Evolutionary conservation across 2,797 vertebrate genomes (phyloP).

Genomic region (Nyctibius grandis): DNA sequence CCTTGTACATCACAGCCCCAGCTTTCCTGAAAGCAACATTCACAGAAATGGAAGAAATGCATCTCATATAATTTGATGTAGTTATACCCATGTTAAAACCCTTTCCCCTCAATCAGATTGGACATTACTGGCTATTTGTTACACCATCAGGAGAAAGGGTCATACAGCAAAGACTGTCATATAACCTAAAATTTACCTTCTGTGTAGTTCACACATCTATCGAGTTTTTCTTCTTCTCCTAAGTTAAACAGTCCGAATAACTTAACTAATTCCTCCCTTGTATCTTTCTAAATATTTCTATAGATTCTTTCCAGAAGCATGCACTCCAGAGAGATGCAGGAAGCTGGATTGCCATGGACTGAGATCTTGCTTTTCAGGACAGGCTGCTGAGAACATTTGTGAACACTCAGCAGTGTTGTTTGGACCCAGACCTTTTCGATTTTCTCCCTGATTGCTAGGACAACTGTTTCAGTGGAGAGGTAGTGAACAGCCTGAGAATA

Average conservation of each 20-base stretch:
- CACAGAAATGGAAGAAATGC: background rate
- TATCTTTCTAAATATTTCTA: background rate
- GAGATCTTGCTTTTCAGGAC: background rate
- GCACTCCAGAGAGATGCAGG: background rate
- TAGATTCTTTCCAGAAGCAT: background rate
- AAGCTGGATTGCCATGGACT: background rate
- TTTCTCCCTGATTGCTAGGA: background rate
- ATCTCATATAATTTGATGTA: background rate
- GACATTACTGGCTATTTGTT: background rate
- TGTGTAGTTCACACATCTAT: fast-evolving
- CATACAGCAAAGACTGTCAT: background rate
- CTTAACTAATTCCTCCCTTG: background rate
- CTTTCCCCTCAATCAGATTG: background rate
- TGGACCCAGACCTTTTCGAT: background rate
- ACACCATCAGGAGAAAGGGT: background rate
- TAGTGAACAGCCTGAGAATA: background rate
- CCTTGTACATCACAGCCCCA: background rate
- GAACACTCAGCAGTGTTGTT: background rate
- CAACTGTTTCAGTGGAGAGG: background rate
- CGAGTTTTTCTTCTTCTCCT: background rate
- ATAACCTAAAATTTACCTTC: background rate
- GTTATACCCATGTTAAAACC: fast-evolving
- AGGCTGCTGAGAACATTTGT: background rate
- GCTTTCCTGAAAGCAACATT: background rate
- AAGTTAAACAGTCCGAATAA: background rate